Conservation (phyloP, 2,113 vertebrate genomes). For the Caranx ignobilis region DNA sequence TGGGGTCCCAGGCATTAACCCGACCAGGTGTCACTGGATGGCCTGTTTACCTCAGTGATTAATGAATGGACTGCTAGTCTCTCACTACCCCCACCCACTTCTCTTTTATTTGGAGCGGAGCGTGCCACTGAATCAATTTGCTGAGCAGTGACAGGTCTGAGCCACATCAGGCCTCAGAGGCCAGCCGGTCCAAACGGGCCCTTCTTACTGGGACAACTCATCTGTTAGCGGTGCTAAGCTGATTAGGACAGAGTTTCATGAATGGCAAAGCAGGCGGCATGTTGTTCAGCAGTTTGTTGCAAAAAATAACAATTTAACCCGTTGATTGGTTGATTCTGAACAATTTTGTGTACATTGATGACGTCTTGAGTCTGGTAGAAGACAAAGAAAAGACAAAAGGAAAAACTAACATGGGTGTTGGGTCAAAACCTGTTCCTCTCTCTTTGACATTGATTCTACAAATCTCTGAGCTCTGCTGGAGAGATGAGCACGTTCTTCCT, state of each 20-base stretch:
- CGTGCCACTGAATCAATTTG: conserved; percentile 88
- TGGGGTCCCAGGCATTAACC: conserved; percentile 91
- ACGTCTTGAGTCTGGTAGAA: not conserved
- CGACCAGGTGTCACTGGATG: conserved; percentile 92
- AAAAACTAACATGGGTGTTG: too few species aligned
- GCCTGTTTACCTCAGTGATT: conserved; percentile 92
- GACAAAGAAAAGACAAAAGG: not conserved
- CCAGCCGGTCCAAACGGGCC: conserved; percentile 42
- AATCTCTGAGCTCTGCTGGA: too few species aligned
- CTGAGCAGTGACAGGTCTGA: conserved; percentile 80
- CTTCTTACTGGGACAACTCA: conserved; percentile 46
- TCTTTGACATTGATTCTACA: too few species aligned
- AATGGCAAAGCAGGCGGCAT: conserved; percentile 58
- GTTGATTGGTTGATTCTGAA: not conserved
- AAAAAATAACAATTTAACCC: conserved; percentile 8
- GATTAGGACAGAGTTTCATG: conserved; percentile 70
- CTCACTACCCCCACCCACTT: conserved; percentile 81
- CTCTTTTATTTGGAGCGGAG: conserved; percentile 78
- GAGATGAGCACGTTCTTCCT: too few species aligned
- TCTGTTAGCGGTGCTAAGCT: conserved; percentile 70
- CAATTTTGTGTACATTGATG: not conserved
- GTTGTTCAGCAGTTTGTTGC: conserved; percentile 27
- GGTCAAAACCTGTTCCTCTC: too few species aligned
- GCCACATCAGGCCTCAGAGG: conserved; percentile 72
- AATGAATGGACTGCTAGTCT: conserved; percentile 90